Evolutionary conservation across 2,888 invertebrate genomes (phyloP).

Genomic region (Selenia dentaria): DNA sequence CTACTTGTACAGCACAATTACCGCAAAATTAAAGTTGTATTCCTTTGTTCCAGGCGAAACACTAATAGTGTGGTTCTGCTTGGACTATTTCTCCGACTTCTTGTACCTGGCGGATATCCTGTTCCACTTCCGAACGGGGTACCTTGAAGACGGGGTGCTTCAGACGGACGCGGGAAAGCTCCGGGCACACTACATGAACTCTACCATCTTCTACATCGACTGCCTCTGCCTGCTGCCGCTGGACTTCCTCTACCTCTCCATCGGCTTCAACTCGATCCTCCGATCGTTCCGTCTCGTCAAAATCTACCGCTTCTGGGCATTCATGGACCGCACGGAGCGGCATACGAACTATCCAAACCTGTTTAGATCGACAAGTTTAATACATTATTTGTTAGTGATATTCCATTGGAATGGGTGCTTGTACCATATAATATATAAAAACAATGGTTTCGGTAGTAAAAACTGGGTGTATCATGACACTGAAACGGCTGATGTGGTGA

Average conservation of each 20-base stretch:
- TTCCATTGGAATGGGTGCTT: constrained; percentile 99
- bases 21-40: background rate
- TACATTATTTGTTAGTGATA: constrained; percentile 98
- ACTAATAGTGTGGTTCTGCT: constrained; percentile 96
- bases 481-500: constrained; percentile 94
- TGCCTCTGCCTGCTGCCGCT: constrained; percentile 98
- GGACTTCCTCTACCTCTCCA: constrained; percentile 98
- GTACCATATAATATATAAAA: constrained; percentile 98
- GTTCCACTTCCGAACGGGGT: constrained; percentile 99
- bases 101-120: constrained; percentile 98
- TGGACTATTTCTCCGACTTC: constrained; percentile 98
- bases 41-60: constrained; percentile 89
- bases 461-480: constrained; percentile 96
- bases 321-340: constrained; percentile 98
- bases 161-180: constrained; percentile 98
- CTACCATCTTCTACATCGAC: constrained; percentile 98
- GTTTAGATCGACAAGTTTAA: constrained; percentile 95
- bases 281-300: constrained; percentile 98
- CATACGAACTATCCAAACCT: constrained; percentile 99
- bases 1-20: too few relatives aligned
- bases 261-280: constrained; percentile 98
- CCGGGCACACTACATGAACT: constrained; percentile 98
- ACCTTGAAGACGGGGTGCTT: constrained; percentile 98
- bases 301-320: constrained; percentile 99
- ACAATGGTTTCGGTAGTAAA: constrained; percentile 96